Conservation (phyloP, 1,140 invertebrate species). For the Ylistrum balloti region DNA sequence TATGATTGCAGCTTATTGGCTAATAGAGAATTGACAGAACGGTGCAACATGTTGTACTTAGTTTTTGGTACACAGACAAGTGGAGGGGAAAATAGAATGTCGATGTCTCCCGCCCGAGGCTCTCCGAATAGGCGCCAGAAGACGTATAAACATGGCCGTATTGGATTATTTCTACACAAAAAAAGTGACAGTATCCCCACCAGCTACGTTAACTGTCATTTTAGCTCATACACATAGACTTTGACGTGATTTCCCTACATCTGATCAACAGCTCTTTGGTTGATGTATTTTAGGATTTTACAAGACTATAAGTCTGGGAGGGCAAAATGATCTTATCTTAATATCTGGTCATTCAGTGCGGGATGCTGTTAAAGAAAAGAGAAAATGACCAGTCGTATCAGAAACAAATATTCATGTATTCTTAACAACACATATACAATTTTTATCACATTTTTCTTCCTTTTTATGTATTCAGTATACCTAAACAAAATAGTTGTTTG, state of each 20-base stretch:
- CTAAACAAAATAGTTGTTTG: too few species aligned
- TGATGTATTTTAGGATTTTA: constrained; percentile 42
- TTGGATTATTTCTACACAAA: constrained; percentile 54
- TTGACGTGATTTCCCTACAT: constrained; percentile 47
- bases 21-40: not conserved
- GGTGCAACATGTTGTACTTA: not conserved
- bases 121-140: constrained; percentile 57
- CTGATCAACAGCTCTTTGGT: constrained; percentile 44
- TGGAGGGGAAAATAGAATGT: not conserved
- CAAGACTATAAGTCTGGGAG: constrained; percentile 36
- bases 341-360: not conserved
- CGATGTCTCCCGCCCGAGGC: constrained; percentile 45
- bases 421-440: too few species aligned
- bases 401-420: not conserved
- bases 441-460: too few species aligned
- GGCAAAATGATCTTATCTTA: not conserved
- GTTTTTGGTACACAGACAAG: not conserved
- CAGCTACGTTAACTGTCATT: constrained; percentile 55
- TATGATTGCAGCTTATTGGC: not conserved
- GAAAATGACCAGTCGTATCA: not conserved
- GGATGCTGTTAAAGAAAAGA: not conserved
- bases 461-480: too few species aligned
- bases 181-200: constrained; percentile 46
- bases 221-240: constrained; percentile 42
- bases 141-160: constrained; percentile 44